A percentile compares a stretch with the other conserved stretches of the same genome.
phyloP scores from a whole-genome alignment of 2,113 vertebrate genomes.

The Bolborhynchus lineola region DNA sequence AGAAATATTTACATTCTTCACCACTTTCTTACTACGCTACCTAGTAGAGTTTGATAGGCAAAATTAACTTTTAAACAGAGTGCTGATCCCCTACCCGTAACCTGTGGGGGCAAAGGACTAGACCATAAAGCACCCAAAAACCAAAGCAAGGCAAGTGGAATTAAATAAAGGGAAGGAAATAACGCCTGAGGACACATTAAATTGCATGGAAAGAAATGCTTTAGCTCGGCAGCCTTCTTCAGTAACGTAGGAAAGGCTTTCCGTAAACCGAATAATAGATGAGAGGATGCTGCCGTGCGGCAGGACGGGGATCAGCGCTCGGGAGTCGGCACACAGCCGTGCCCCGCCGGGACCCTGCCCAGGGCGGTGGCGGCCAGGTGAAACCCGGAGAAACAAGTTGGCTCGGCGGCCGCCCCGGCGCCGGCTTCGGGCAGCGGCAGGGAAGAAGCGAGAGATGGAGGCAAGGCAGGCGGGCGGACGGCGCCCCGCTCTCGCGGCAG shows the following conservation, averaged over 20 bases:
- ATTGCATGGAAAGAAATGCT: not conserved
- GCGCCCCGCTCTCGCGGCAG: not conserved
- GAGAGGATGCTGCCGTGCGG: not conserved
- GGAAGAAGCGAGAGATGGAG: not conserved
- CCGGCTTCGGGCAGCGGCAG: not conserved
- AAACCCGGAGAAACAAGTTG: not conserved
- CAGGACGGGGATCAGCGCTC: not conserved
- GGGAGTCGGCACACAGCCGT: not conserved
- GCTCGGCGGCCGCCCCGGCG: not conserved
- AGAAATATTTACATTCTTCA: not conserved
- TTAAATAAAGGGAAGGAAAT: not conserved
- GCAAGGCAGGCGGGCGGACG: not conserved
- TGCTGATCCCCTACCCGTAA: not conserved
- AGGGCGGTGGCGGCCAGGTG: not conserved
- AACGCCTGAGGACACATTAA: not conserved
- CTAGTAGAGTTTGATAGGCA: conserved; percentile 47
- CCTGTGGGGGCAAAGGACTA: not conserved
- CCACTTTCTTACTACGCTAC: conserved; percentile 14
- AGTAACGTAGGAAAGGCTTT: not conserved
- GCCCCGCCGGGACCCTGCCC: not conserved
- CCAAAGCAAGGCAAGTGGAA: not conserved
- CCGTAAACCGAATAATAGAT: not conserved
- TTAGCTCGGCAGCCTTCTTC: not conserved
- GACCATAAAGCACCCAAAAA: not conserved
- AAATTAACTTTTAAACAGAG: conserved; percentile 50